phyloP scores from a whole-genome alignment of 2,888 invertebrate genomes.

The Tetragnatha montana region DNA sequence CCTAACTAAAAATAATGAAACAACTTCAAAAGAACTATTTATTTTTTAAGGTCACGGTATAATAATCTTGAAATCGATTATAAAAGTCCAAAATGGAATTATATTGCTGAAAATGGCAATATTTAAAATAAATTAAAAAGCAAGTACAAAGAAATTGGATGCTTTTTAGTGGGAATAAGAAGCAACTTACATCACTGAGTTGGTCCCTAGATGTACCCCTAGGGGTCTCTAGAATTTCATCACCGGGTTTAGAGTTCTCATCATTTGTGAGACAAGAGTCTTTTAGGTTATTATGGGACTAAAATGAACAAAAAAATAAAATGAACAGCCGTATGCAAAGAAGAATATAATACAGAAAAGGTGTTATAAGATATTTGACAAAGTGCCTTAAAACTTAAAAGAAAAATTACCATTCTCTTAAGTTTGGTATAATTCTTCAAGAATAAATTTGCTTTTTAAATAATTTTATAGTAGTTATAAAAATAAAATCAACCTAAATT shows the following conservation, averaged over 20 bases:
- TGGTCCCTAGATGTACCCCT: conserved; percentile 67
- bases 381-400: no score
- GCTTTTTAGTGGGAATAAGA: neutral
- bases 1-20: no score
- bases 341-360: no score
- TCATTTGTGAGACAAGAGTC: conserved; percentile 53
- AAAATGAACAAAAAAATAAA: neutral
- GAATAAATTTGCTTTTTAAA: no score
- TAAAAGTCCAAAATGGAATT: neutral
- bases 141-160: neutral
- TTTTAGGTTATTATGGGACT: conserved; percentile 58
- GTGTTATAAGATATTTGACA: no score
- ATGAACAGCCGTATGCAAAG: neutral
- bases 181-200: conserved; percentile 64
- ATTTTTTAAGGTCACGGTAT: neutral
- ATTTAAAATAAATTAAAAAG: no score
- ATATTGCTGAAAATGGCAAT: no score
- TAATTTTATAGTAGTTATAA: no score
- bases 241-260: conserved; percentile 69
- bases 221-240: conserved; percentile 64
- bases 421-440: no score
- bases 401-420: no score
- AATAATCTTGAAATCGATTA: neutral
- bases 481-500: no score
- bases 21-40: neutral